These are phyloP conservation scores for Stichodactyla helianthus DNA, from an alignment of 64 coral and sea anemone genomes.

Conservation along the genomic window DNA sequence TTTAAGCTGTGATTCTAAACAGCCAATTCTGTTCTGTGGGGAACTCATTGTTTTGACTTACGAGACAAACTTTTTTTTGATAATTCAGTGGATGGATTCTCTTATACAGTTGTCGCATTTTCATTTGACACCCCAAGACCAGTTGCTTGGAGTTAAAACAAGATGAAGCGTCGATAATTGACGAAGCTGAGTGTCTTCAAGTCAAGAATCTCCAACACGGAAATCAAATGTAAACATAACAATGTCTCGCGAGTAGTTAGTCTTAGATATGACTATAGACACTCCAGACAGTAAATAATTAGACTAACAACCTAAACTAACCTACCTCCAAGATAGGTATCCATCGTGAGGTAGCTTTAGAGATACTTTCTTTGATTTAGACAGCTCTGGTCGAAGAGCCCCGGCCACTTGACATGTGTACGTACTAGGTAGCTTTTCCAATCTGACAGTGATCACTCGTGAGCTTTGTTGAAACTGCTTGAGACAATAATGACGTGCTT, in stretches of 20 bases:
- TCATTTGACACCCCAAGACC: no score
- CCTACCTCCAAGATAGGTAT: background rate
- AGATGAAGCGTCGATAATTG: background rate
- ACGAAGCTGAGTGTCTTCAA: background rate
- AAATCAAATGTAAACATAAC: background rate
- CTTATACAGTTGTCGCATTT: no score
- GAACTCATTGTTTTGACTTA: no score
- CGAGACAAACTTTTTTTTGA: no score
- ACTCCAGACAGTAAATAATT: background rate
- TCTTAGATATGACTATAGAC: background rate
- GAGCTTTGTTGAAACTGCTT: background rate
- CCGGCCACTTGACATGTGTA: background rate
- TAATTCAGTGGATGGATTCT: no score
- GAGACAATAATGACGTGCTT: background rate
- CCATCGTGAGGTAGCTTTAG: background rate
- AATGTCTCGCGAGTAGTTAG: background rate
- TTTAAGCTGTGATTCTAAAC: no score
- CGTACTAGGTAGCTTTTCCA: background rate
- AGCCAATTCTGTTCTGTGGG: no score
- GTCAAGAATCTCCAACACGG: background rate
- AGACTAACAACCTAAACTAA: background rate
- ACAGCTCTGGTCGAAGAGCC: background rate
- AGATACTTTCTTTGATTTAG: background rate
- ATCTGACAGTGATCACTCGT: background rate
- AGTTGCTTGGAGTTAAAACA: no score